These are phyloP conservation scores for Megalopta genalis DNA, from an alignment of 1,140 invertebrate genomes.

Conservation along the genomic window DNA sequence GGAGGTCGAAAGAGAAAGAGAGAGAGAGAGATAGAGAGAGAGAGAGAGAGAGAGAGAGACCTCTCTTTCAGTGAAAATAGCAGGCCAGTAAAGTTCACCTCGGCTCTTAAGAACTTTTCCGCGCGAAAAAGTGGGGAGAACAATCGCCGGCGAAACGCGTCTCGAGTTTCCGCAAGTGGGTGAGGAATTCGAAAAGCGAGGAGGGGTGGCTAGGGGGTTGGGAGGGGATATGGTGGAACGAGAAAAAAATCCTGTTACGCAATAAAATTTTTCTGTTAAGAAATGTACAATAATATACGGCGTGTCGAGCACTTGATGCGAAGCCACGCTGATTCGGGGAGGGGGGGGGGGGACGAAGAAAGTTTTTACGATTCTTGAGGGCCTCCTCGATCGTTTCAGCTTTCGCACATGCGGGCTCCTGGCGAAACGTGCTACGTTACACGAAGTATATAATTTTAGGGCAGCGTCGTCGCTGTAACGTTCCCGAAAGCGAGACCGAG, in stretches of 20 bases:
- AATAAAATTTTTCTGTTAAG: neutral
- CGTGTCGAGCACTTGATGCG: neutral
- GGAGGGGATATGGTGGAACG: neutral
- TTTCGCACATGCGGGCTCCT: too few relatives aligned
- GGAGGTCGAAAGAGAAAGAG: too few relatives aligned
- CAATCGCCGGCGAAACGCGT: constrained; percentile 46
- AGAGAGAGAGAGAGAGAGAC: constrained; percentile 11
- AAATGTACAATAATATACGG: neutral
- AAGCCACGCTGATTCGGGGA: neutral
- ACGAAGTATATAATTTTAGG: neutral
- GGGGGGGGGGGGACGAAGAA: neutral
- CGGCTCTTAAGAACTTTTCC: constrained; percentile 51
- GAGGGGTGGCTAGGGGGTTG: neutral
- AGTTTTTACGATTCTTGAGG: neutral
- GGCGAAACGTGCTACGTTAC: neutral
- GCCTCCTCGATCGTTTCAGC: too few relatives aligned
- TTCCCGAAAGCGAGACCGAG: too few relatives aligned
- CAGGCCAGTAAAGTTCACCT: constrained; percentile 47
- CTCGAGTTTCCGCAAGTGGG: constrained; percentile 54
- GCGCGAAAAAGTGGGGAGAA: constrained; percentile 40
- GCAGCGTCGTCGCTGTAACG: neutral
- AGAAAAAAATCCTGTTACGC: neutral
- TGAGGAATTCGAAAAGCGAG: constrained; percentile 39
- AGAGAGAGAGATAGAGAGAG: neutral
- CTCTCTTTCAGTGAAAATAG: constrained; percentile 49